These are phyloP conservation scores for Pycnonotus jocosus DNA, from an alignment of 2,113 vertebrate species.

Conservation along the genomic window DNA sequence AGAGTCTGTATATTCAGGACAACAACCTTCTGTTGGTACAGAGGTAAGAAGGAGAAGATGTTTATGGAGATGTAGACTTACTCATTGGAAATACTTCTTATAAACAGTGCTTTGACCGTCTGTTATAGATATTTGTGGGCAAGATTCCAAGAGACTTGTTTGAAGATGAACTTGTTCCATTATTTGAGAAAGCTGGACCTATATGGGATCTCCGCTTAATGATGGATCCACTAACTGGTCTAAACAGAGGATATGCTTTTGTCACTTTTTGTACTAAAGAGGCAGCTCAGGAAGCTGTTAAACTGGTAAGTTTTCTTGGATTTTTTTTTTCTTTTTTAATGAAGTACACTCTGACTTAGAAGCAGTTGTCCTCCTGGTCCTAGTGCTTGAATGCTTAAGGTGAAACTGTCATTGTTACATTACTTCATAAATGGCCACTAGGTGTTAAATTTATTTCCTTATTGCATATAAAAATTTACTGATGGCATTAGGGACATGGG, in stretches of 20 bases:
- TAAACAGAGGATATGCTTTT: slow-evolving; percentile 97
- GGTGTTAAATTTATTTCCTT: not conserved
- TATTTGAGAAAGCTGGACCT: slow-evolving; percentile 95
- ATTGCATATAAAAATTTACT: not conserved
- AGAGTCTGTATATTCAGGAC: slow-evolving; percentile 85
- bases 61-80: not conserved
- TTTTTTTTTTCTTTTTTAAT: not conserved
- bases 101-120: slow-evolving; percentile 16
- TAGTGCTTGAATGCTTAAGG: not conserved
- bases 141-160: slow-evolving; percentile 97
- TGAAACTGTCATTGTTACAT: not conserved
- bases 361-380: not conserved
- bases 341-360: not conserved
- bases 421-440: not conserved
- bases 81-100: not conserved
- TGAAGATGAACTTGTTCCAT: slow-evolving; percentile 95
- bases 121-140: slow-evolving; percentile 91
- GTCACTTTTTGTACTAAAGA: slow-evolving; percentile 99
- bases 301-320: slow-evolving; percentile 79
- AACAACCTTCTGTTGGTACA: slow-evolving; percentile 91
- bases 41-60: slow-evolving; percentile 77
- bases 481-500: not conserved
- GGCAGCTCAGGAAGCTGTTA: slow-evolving; percentile 94
- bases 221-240: slow-evolving; percentile 97
- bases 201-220: slow-evolving; percentile 98